Evolutionary conservation across 2,888 invertebrate species (phyloP).

Genomic region (Hemaris fuciformis): DNA sequence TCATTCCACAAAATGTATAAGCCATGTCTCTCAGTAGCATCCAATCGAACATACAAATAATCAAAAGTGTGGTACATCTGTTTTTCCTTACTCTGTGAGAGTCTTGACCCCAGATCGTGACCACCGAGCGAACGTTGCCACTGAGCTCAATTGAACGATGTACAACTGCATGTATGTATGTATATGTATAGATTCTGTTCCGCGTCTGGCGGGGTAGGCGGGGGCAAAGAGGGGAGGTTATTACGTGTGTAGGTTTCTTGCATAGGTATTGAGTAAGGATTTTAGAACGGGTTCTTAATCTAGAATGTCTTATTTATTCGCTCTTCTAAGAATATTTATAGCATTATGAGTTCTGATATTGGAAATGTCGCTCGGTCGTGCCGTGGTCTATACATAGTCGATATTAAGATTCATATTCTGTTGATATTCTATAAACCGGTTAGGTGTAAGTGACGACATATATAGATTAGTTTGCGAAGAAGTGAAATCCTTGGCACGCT

Average conservation of each 20-base stretch:
- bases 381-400: too few species aligned
- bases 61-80: constrained; percentile 17
- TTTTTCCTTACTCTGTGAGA: constrained; percentile 49
- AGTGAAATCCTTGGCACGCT: too few species aligned
- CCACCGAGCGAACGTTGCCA: constrained; percentile 72
- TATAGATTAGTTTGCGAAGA: too few species aligned
- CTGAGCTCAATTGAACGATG: constrained; percentile 64
- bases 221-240: constrained; percentile 12
- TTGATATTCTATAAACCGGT: too few species aligned
- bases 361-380: too few species aligned
- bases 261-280: neutral
- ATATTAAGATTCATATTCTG: too few species aligned
- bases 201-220: constrained; percentile 4
- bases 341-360: too few species aligned
- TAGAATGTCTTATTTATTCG: too few species aligned
- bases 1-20: neutral
- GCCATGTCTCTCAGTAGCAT: neutral
- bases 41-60: neutral
- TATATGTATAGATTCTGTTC: constrained; percentile 11
- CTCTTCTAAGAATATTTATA: too few species aligned
- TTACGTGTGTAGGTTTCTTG: constrained; percentile 12
- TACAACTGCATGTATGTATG: too few species aligned
- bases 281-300: neutral
- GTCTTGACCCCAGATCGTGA: constrained; percentile 75
- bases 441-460: too few species aligned